Base-by-base conservation (phyloP, 2,888 invertebrate species). In the Lithosia quadra region DNA sequence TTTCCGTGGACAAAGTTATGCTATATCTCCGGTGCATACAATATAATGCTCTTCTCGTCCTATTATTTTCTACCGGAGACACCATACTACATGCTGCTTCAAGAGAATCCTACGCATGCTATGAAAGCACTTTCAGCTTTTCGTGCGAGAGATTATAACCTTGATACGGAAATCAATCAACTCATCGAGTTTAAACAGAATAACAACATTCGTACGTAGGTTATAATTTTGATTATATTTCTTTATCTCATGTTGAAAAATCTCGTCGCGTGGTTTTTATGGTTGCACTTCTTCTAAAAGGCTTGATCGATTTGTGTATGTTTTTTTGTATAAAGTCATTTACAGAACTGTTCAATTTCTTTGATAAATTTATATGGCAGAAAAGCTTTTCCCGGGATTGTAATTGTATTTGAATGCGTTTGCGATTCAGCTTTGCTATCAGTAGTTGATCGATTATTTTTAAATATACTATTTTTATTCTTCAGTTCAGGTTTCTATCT, bases 161-260 rank as follows among this genome's bases (percentile, higher is more conserved):
- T 88, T 2, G 78, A 86, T 0, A 71, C 68, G 1, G 93, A 92
- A 77, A 78, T 91, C 66, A 77, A 81, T 0, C 84, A 88, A 2
- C 67, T 92, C 24, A 72, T 82, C 13, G 89, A 91, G 7, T 92
- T 88, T 71, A 90, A 89, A 74, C 60, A 33, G 11, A 80, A 78
- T 36, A 91, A 91, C 84, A 73, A 88, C 78, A 88, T 92, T 86
- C 86, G 84, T 84, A 81, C 86, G 84, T 84, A 81, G 75, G 79
- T 80, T 65, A 69, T n/a, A 55, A 69, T 36, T 65, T 62, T 63
- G 58, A 55, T 60, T 63, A 10, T 55, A 36, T 53, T 9, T 28
- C 10, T 57, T 28, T n/a, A 8, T 22, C 9, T 21, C 39, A 28
- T 49, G 58, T 56, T 22, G 21, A 13, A 39, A 22, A 9, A 21